Evolutionary conservation across 2,113 vertebrate species (phyloP), one percentile per base, ranked within the genome.

Genomic region (Vidua macroura): DNA sequence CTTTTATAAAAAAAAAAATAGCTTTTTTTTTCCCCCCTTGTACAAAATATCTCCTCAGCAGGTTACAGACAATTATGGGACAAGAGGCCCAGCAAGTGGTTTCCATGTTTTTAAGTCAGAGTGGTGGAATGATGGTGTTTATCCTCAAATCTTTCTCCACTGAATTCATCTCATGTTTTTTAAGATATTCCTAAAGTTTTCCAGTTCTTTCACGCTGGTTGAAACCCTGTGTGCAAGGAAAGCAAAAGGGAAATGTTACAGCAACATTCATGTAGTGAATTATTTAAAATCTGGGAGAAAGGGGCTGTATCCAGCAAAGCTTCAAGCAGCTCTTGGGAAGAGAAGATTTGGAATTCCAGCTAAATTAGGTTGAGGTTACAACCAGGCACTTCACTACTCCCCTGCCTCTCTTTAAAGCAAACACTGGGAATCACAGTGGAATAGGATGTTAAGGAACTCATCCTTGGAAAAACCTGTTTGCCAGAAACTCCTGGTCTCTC

Each of bases 201-300:
- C 97, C 97, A 99, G 94, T 96, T 99, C 99, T 95, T 96, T 97
- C 84, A 99, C 77, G 12, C 99, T 99, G 5, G 99, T 99, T 66
- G 99, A 99, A 96, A 99, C 98, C 96, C 99, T 99, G 97, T 3
- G 91, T 83, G 20, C 77, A n/a, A 96, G 93, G 81, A 58, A 79
- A 55, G 56, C 23, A 31, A 49, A 69, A 51, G 28, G 77, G 53
- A 79, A 62, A 51, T 0, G 0, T 85, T 6, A 35, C 27, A 94
- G 89, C 51, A 21, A 15, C 17, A 2, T 1, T 13, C 2, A 8
- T 1, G 11, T 2, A 1, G 3, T 15, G 12, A 39, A 49, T 70
- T 41, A 35, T 28, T 88, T 25, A 66, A 76, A 58, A 75, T 22
- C 49, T 7, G 20, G 27, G 43, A 84, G 73, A 48, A 44, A n/a